Conservation (phyloP, 2,797 vertebrate species). For the Lacerta agilis region DNA sequence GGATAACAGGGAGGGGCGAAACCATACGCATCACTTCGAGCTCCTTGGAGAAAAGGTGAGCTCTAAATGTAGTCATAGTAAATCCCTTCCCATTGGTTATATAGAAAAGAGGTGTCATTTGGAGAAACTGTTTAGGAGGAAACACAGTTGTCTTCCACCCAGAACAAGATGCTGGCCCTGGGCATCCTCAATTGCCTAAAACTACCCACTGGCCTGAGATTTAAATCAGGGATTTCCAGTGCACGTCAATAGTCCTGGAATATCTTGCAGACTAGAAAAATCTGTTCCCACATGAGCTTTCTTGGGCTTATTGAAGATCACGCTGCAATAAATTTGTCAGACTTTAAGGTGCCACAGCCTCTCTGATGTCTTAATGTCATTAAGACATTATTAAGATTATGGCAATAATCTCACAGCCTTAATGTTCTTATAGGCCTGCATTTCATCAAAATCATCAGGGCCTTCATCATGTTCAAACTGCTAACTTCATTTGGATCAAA, state of each 20-base stretch:
- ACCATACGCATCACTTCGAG: too few species aligned
- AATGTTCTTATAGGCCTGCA: not conserved
- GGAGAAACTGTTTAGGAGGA: too few species aligned
- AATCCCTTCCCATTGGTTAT: too few species aligned
- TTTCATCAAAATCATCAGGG: conserved; percentile 11
- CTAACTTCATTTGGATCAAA: conserved; percentile 31
- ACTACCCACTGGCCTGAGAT: too few species aligned
- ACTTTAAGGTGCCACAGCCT: conserved; percentile 12
- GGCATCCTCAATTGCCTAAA: too few species aligned
- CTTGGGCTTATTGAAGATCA: not conserved
- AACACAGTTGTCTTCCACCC: too few species aligned
- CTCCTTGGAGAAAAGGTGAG: too few species aligned
- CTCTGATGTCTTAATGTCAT: conserved; percentile 4
- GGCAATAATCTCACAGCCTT: not conserved
- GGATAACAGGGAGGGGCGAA: too few species aligned
- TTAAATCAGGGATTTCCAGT: too few species aligned
- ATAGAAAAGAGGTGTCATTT: too few species aligned
- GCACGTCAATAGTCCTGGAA: not conserved
- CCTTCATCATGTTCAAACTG: conserved; percentile 32
- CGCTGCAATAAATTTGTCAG: not conserved
- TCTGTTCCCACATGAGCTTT: not conserved
- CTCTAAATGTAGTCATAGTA: too few species aligned
- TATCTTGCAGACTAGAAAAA: not conserved
- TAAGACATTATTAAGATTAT: conserved; percentile 2
- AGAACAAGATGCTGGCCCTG: too few species aligned